A percentile compares a stretch with the other conserved stretches of the same genome.
These are phyloP conservation scores for Vulpes lagopus DNA, from an alignment of 2,113 vertebrate species.

Conservation along the genomic window DNA sequence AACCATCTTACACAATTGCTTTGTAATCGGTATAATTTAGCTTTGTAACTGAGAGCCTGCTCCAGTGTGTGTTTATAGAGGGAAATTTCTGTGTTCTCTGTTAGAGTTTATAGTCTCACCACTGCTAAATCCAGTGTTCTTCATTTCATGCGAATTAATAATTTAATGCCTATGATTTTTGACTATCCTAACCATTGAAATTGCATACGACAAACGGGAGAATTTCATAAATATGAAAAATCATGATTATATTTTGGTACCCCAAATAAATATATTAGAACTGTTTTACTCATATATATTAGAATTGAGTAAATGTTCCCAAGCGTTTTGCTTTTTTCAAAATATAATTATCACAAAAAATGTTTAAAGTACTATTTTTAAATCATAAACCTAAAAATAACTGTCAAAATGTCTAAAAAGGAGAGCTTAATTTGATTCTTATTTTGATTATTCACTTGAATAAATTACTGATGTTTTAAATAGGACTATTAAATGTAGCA, in stretches of 20 bases:
- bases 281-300: background rate
- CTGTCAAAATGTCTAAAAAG: slow-evolving; percentile 58
- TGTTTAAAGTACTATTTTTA: background rate
- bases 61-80: background rate
- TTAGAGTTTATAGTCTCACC: background rate
- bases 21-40: slow-evolving; percentile 71
- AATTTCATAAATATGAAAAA: slow-evolving; percentile 50
- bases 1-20: slow-evolving; percentile 65
- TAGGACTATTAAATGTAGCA: slow-evolving; percentile 57
- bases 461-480: slow-evolving; percentile 53
- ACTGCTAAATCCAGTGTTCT: slow-evolving; percentile 28
- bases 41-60: slow-evolving; percentile 25
- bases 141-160: background rate
- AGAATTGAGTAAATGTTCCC: slow-evolving; percentile 50
- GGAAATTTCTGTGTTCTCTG: background rate
- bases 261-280: slow-evolving; percentile 49
- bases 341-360: slow-evolving; percentile 46
- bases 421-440: slow-evolving; percentile 50
- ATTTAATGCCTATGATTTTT: slow-evolving; percentile 46
- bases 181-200: background rate
- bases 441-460: slow-evolving; percentile 72
- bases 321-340: slow-evolving; percentile 50
- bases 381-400: slow-evolving; percentile 57
- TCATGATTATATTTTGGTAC: background rate
- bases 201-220: background rate